These are phyloP conservation scores for Epinephelus coioides DNA, from an alignment of 2,797 vertebrate genomes.

Conservation along the genomic window DNA sequence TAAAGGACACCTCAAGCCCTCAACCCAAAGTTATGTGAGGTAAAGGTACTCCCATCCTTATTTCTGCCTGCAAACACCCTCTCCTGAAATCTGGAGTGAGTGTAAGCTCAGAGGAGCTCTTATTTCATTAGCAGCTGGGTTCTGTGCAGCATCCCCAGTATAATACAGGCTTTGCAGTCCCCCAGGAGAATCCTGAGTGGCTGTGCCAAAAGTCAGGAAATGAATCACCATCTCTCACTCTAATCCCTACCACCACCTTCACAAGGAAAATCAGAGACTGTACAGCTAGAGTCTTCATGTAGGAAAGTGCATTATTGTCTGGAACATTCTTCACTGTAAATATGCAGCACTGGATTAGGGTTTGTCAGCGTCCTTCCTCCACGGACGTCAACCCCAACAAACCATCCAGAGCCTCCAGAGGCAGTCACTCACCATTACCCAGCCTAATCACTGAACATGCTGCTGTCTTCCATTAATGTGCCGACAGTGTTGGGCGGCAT, in stretches of 20 bases:
- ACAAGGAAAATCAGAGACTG: constrained; percentile 40
- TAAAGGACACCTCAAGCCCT: constrained; percentile 17
- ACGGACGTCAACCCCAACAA: constrained; percentile 45
- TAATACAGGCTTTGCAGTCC: constrained; percentile 69
- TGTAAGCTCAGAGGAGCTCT: constrained; percentile 59
- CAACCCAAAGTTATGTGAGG: constrained; percentile 4
- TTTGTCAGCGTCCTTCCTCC: constrained; percentile 47
- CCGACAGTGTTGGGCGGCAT: constrained; percentile 69
- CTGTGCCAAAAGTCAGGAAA: constrained; percentile 76
- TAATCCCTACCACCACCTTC: constrained; percentile 66
- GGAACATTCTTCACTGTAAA: constrained; percentile 38
- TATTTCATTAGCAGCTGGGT: constrained; percentile 76
- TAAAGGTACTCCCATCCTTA: constrained; percentile 10
- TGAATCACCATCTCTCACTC: constrained; percentile 65
- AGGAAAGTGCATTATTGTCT: constrained; percentile 31
- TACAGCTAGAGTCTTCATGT: constrained; percentile 31
- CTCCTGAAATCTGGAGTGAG: constrained; percentile 40
- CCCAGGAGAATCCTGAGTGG: constrained; percentile 54
- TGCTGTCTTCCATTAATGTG: constrained; percentile 75
- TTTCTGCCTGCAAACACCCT: constrained; percentile 44
- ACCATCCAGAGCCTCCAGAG: constrained; percentile 59
- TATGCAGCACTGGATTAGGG: constrained; percentile 45
- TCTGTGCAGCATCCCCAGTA: constrained; percentile 58
- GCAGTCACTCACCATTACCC: constrained; percentile 79
- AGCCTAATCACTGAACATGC: constrained; percentile 74